phyloP scores from a whole-genome alignment of 2,113 vertebrate genomes.

The Heteronetta atricapilla region DNA sequence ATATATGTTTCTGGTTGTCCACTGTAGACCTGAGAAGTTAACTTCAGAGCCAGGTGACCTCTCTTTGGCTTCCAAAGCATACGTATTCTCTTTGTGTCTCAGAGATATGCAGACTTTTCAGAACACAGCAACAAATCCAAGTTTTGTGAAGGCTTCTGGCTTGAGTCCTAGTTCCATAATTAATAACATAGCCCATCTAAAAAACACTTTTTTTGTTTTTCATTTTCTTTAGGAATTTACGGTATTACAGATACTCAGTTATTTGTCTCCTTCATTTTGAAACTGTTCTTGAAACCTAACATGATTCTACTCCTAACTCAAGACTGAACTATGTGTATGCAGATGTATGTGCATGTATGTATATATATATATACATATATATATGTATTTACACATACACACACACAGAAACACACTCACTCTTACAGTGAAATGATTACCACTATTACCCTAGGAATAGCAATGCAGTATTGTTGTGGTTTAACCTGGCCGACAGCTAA shows the following conservation, averaged over 20 bases:
- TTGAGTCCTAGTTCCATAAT: not conserved
- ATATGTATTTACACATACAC: not conserved
- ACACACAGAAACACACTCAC: not conserved
- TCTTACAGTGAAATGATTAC: not conserved
- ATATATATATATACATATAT: not conserved
- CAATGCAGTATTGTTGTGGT: not conserved
- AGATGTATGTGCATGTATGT: no score
- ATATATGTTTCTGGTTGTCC: not conserved
- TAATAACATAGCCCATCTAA: not conserved
- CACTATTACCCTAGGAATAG: not conserved
- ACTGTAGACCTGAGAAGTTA: not conserved
- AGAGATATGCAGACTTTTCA: not conserved
- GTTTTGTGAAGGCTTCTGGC: not conserved
- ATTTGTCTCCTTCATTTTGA: not conserved
- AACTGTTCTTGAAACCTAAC: not conserved
- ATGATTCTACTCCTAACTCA: not conserved
- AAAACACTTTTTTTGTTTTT: not conserved
- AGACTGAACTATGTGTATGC: not conserved
- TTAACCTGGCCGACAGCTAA: no score
- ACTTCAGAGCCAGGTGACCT: not conserved
- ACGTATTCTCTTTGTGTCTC: rapidly evolving
- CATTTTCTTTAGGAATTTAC: not conserved
- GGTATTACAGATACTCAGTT: not conserved
- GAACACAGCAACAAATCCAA: not conserved
- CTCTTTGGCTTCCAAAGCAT: not conserved